phyloP scores from a whole-genome alignment of 1,140 invertebrate species.

The Musca vetustissima region DNA sequence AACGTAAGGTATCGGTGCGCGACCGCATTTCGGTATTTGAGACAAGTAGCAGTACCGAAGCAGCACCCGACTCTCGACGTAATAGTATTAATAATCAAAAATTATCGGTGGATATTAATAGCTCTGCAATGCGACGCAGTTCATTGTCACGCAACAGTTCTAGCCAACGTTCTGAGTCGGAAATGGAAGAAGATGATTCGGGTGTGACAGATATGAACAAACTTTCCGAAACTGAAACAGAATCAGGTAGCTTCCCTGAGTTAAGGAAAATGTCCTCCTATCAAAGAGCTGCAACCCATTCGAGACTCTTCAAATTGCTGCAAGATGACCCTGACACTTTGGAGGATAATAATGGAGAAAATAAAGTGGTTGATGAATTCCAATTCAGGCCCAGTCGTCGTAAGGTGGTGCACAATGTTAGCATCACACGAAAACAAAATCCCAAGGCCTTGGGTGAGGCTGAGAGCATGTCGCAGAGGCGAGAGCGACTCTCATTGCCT shows the following conservation, averaged over 20 bases:
- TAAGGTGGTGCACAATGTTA: conserved; percentile 52
- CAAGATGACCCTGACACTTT: conserved; percentile 59
- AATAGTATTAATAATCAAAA: conserved; percentile 34
- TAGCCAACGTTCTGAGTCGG: conserved; percentile 57
- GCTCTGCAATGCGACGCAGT: conserved; percentile 34
- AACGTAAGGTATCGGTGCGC: conserved; percentile 47
- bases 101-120: conserved; percentile 42
- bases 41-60: conserved; percentile 17
- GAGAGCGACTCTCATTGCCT: conserved; percentile 54
- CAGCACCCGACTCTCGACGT: conserved; percentile 24
- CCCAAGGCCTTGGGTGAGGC: conserved; percentile 43
- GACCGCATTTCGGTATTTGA: conserved; percentile 54
- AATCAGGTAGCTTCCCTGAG: conserved; percentile 63
- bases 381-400: conserved; percentile 46
- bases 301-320: conserved; percentile 68
- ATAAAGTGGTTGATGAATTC: conserved; percentile 49
- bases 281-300: conserved; percentile 72
- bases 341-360: conserved; percentile 38
- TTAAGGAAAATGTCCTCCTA: conserved; percentile 63
- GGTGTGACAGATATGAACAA: conserved; percentile 72
- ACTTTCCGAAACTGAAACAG: conserved; percentile 68
- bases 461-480: conserved; percentile 44
- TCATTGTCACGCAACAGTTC: conserved; percentile 50
- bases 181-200: conserved; percentile 70
- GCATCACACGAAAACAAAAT: conserved; percentile 49